A percentile compares a stretch with the other conserved stretches of the same genome.
Evolutionary conservation across 2,113 vertebrate genomes (phyloP).

Genomic region (Catharus bicknelli): DNA sequence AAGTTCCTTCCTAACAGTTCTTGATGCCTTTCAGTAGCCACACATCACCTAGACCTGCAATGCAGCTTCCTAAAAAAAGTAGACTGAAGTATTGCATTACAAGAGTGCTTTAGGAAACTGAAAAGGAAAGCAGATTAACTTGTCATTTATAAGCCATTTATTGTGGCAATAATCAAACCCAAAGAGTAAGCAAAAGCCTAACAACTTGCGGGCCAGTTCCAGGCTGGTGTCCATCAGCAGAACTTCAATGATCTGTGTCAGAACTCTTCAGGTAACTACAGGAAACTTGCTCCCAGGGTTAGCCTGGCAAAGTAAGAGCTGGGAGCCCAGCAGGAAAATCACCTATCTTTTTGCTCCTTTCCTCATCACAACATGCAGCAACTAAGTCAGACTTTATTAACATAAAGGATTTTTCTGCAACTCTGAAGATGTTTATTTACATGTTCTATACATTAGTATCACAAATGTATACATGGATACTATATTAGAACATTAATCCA

Average conservation of each 20-base stretch:
- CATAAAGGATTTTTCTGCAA: not conserved
- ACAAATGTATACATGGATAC: not conserved
- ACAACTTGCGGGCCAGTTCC: not conserved
- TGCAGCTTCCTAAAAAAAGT: not conserved
- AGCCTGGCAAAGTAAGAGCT: not conserved
- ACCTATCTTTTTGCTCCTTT: not conserved
- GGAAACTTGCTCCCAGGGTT: not conserved
- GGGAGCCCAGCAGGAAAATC: not conserved
- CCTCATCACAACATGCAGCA: not conserved
- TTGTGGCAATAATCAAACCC: not conserved
- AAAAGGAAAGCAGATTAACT: not conserved
- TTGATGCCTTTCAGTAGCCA: not conserved
- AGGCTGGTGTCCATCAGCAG: not conserved
- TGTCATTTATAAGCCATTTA: not conserved
- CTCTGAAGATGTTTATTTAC: not conserved
- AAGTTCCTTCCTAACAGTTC: not conserved
- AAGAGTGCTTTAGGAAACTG: not conserved
- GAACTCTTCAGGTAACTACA: not conserved
- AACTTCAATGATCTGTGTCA: not conserved
- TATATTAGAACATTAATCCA: not conserved
- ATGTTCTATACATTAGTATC: not conserved
- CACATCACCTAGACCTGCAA: not conserved
- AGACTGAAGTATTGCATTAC: not conserved
- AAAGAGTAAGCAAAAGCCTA: not conserved
- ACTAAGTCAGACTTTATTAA: not conserved